phyloP scores from a whole-genome alignment of 2,113 vertebrate genomes.

The Oreochromis spilurus region DNA sequence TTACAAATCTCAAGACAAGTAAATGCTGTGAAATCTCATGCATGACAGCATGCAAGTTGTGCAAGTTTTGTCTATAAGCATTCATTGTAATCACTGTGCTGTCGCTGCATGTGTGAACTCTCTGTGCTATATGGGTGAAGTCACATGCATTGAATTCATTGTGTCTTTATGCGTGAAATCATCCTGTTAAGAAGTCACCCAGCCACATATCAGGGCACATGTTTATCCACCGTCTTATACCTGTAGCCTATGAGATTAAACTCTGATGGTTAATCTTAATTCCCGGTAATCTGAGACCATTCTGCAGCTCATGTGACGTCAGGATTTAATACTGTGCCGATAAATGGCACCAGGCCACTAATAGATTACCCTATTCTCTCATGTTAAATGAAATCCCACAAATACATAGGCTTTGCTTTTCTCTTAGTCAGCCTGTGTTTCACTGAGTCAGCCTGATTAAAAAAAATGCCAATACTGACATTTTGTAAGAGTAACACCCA shows the following conservation, averaged over 20 bases:
- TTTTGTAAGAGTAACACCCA: neutral
- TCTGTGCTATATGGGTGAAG: neutral
- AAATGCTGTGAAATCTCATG: neutral
- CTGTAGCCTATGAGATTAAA: slow-evolving; percentile 44
- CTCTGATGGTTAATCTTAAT: slow-evolving; percentile 47
- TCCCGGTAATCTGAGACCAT: slow-evolving; percentile 50
- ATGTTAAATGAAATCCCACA: slow-evolving; percentile 36
- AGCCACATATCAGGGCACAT: slow-evolving; percentile 9
- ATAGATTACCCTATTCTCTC: slow-evolving; percentile 47
- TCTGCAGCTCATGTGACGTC: slow-evolving; percentile 33
- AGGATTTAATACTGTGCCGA: slow-evolving; percentile 34
- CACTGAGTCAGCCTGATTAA: neutral
- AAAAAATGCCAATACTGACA: neutral
- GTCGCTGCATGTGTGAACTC: neutral
- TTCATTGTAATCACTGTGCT: neutral
- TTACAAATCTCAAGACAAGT: neutral
- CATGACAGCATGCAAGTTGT: neutral
- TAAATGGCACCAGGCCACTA: slow-evolving; percentile 25
- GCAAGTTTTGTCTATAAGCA: neutral
- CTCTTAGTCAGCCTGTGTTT: neutral
- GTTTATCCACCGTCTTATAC: slow-evolving; percentile 42
- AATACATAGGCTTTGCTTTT: slow-evolving; percentile 11
- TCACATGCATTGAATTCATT: neutral
- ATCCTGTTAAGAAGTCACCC: neutral
- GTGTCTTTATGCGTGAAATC: neutral